Evolutionary conservation across 2,797 vertebrate species (phyloP), one percentile per base, ranked within the genome.

Genomic region (Coendou prehensilis): DNA sequence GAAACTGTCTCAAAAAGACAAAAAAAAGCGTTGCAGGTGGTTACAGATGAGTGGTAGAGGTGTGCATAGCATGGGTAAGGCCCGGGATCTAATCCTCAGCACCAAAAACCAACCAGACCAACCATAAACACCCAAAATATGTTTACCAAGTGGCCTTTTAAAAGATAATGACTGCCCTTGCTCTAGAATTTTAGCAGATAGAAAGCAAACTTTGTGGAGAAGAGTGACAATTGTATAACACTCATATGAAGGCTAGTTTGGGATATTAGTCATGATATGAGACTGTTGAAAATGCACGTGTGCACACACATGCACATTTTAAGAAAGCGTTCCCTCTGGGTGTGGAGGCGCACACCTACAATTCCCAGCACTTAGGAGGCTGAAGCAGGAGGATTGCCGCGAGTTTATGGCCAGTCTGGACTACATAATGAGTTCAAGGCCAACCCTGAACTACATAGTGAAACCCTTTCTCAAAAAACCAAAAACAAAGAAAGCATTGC

Each of bases 111-210:
- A 63, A 63, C 7, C 52, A 54, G 52, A 54, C 52, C 52, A 13
- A 54, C 30, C 37, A 30, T 33, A 64, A 64, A 64, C 28, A 80
- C 57, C 67, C 64, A 81, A 59, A 85, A 7, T 84, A 54, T 47
- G 84, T 61, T 89, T 84, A 33, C 57, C 83, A 0, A 28, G 2
- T 57, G n/a, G 30, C 20, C 20, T 90, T 93, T 93, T 76, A 22
- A 80, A 23, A 82, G 80, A 54, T 89, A 89, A 57, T 80, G n/a
- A 54, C n/a, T 80, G 20, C 9, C 2, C 33, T 63, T 91, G 14
- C 41, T 96, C 11, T 91, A 91, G 64, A 91, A 94, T 91, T 93
- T 93, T 84, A 91, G 79, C 28, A 75, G 64, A 57, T 73, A 63
- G 59, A 45, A 87, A 54, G 4, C 69, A 79, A 41, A 87, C 11